Base-by-base conservation (phyloP, 2,888 invertebrate species). In the Chymomyza caudatula region DNA sequence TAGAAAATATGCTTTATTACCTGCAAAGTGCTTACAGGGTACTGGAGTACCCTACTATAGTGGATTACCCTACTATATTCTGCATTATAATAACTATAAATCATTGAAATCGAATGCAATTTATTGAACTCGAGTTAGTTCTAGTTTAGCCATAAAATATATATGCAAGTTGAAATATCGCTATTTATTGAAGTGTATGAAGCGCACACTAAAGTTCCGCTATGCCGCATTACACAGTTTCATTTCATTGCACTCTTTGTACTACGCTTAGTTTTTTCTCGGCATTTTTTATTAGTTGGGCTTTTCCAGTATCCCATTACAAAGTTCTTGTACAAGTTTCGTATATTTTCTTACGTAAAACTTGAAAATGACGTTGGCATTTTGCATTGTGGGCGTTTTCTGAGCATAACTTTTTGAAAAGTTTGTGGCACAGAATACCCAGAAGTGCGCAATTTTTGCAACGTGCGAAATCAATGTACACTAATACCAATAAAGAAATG, bases 401-500 rank as follows among this genome's bases (percentile, higher is more conserved):
- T 37, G 3, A 11, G 11, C 11, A 37, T 37, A 37, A 37, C 29
- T 71, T 69, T 69, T 56, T 52, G 60, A 44, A 53, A 60, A 54
- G 29, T 53, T 53, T 13, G 47, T n/a, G 57, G 47, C 29, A 17
- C 49, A 60, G 52, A 20, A 53, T 56, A 60, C 60, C 13, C 65
- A 52, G 71, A 70, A 70, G 71, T 58, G 61, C 58, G 62, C 42
- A 53, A 47, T 49, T 71, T 71, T 66, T 66, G 60, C 63, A 60
- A 67, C 51, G 67, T 51, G 61, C 67, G 59, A 64, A 73, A 73
- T 73, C 75, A 73, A 74, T 67, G 67, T 64, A 43, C 37, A 8
- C n/a, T n/a, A n/a, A n/a, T n/a, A n/a, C n/a, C n/a, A n/a, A n/a
- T n/a, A n/a, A n/a, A n/a, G n/a, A n/a, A n/a, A n/a, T n/a, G n/a